phyloP scores from a whole-genome alignment of 2,113 vertebrate species.

The Rhinopomastus cyanomelas region DNA sequence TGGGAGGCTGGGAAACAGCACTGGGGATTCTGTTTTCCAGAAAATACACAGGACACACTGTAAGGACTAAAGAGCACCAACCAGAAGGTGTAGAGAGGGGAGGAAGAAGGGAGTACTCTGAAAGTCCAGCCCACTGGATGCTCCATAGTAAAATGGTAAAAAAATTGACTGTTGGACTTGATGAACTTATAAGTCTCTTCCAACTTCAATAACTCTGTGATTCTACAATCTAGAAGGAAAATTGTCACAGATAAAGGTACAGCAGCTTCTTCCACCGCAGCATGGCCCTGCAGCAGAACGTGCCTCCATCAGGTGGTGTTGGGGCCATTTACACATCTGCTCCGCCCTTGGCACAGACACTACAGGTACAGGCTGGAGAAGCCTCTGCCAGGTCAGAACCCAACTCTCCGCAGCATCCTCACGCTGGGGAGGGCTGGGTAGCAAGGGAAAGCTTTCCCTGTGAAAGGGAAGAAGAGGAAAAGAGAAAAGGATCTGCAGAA shows the following conservation, averaged over 20 bases:
- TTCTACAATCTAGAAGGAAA: background rate
- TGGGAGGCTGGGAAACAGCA: background rate
- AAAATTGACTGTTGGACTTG: too few relatives aligned
- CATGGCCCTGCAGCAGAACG: background rate
- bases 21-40: slow-evolving; percentile 12
- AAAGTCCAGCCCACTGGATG: background rate
- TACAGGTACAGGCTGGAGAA: background rate
- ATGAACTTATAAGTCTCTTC: too few relatives aligned
- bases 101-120: background rate
- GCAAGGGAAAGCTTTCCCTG: background rate
- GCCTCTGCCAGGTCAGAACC: background rate
- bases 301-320: background rate
- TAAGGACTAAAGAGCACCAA: background rate
- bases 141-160: background rate
- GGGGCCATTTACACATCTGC: accelerated
- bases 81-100: background rate
- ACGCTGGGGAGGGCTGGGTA: background rate
- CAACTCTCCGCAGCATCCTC: background rate
- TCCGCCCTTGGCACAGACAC: background rate
- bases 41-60: background rate
- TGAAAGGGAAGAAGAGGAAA: background rate
- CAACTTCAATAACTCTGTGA: too few relatives aligned
- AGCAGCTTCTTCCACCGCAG: background rate
- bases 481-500: background rate
- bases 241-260: background rate